Evolutionary conservation across 2,797 vertebrate species (phyloP), one percentile per base, ranked within the genome.

Genomic region (Lophius americanus): DNA sequence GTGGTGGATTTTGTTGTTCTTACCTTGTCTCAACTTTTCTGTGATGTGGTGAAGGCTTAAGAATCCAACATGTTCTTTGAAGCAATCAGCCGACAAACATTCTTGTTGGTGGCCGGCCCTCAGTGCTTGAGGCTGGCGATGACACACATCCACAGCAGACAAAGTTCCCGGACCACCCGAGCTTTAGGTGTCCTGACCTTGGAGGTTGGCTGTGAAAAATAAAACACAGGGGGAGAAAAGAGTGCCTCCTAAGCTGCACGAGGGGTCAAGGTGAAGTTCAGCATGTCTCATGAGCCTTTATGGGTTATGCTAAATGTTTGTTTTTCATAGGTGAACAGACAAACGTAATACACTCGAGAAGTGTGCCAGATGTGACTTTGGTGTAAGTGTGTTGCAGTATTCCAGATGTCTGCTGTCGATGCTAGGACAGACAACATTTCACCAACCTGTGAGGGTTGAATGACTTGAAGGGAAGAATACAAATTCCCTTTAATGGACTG

Each of bases 171-270:
- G 85, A 92, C 91, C 88, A 89, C 91, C 91, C 76, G 52, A 78
- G 87, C 67, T 86, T 89, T 87, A 79, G 86, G 84, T 89, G 88
- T 89, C 88, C 88, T 90, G 91, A 93, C 93, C 92, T 93, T 93
- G 89, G 76, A 79, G 84, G 76, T 73, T 83, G 73, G 75, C 85
- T 84, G 78, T 89, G 84, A 90, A 85, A 91, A 88, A 90, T 85
- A 89, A 93, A 92, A 83, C 80, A 73, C 54, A 78, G 78, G 73
- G 69, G 63, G 74, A 79, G 75, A 85, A 87, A 23, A 88, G 87
- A 87, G 91, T 88, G 78, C 75, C 73, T 83, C 64, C 68, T 66
- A 67, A 82, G 82, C 77, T 79, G 83, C 75, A 73, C 72, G 74
- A 63, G 63, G 69, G 85, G 84, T 88, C 81, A 88, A 68, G 70